phyloP scores from a whole-genome alignment of 23 tunicate genomes.

The Botrylloides violaceus region DNA sequence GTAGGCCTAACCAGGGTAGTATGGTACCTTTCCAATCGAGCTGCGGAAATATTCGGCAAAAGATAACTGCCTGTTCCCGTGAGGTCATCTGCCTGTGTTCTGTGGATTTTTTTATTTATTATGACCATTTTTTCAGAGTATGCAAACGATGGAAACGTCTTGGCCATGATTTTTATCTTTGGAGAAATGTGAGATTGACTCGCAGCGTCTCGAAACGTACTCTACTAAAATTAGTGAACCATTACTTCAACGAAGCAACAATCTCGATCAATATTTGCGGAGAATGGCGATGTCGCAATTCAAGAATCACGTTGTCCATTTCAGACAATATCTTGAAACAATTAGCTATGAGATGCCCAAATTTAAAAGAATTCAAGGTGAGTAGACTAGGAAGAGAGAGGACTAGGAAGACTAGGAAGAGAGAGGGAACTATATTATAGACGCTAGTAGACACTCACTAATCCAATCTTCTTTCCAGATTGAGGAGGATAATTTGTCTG shows the following conservation, averaged over 20 bases:
- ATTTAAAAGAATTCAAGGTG: conserved; percentile 47
- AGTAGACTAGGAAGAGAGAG: background rate
- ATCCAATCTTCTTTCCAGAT: conserved; percentile 24
- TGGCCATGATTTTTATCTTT: conserved; percentile 47
- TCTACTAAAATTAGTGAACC: conserved; percentile 31
- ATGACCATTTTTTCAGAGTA: conserved; percentile 39
- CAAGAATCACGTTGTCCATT: conserved; percentile 16
- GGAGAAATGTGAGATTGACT: conserved; percentile 55
- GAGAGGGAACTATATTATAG: background rate
- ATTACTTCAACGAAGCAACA: conserved; percentile 54
- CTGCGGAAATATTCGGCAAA: too few species aligned
- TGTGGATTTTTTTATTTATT: too few species aligned
- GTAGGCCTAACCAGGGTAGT: too few species aligned
- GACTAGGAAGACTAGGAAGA: background rate
- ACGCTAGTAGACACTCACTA: background rate
- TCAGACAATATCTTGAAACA: conserved; percentile 33
- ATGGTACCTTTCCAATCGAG: too few species aligned
- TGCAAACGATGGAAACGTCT: conserved; percentile 64
- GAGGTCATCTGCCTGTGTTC: too few species aligned
- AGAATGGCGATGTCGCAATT: conserved; percentile 6
- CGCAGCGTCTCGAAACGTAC: conserved; percentile 28
- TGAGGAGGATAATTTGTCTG: conserved; percentile 50
- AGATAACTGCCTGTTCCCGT: too few species aligned
- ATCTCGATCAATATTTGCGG: conserved; percentile 58
- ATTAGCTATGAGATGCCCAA: conserved; percentile 35